Base-by-base conservation (phyloP, 2,113 vertebrate species). In the Microtus ochrogaster region DNA sequence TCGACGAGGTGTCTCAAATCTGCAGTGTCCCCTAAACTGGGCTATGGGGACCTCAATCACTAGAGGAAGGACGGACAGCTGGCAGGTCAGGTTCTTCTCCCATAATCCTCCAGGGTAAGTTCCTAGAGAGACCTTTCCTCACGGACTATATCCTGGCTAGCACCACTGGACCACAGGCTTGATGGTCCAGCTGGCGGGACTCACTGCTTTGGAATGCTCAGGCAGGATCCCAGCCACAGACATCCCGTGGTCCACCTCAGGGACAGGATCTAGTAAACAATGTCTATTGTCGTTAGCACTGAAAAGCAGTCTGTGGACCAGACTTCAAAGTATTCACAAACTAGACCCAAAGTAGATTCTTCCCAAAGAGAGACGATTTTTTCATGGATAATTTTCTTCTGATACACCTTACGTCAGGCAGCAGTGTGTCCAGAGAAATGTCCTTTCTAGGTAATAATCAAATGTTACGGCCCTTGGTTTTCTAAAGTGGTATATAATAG, bases 1-100 rank as follows among this genome's bases (percentile, higher is more conserved):
- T 98, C 98, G 98, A 98, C 98, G 96, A 98, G 96, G 94, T 94
- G 96, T 82, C 97, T 98, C 96, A 97, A 97, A 97, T 96, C 97
- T 97, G 93, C 97, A 98, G 94, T 94, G 94, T 95, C 94, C 94
- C 96, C 97, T 97, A 96, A 97, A 98, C 93, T 92, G 76, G 82
- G 97, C 95, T 76, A 85, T 96, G 91, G 63, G 76, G 92, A 97
- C 96, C 94, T 97, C 24, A 0, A 49, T 94, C 89, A 55, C 87
- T 89, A 78, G 95, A 92, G 89, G 88, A 91, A 97, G 85, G 65
- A 78, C 44, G 72, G 26, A 58, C 14, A 65, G 22, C 12, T 26
- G 24, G 30, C 10, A 86, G 39, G 61, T 58, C 96, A 97, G 96
- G 94, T 73, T 91, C 74, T 92, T 1, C 8, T 89, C 95, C 90